Evolutionary conservation across 2,113 vertebrate species (phyloP).

Genomic region (Pyrgilauda ruficollis): DNA sequence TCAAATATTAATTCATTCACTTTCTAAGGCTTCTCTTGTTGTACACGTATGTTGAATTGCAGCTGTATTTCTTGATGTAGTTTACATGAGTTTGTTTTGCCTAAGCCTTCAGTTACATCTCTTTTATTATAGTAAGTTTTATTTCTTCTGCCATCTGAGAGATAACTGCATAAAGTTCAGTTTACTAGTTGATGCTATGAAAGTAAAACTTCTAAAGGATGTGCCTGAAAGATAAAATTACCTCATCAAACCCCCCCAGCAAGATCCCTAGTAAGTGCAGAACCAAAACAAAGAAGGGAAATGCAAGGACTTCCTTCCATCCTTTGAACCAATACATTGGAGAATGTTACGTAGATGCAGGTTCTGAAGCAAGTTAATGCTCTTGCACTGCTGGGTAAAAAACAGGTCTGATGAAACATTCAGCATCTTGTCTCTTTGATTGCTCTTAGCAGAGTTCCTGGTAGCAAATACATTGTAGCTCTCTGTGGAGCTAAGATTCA

Average conservation of each 20-base stretch:
- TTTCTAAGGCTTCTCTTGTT: not conserved
- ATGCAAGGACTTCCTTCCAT: not conserved
- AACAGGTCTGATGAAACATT: not conserved
- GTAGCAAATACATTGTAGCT: not conserved
- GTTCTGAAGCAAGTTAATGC: not conserved
- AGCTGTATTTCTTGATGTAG: not conserved
- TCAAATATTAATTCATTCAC: constrained; percentile 10
- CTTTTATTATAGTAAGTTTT: constrained; percentile 33
- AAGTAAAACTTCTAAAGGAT: not conserved
- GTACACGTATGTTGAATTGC: not conserved
- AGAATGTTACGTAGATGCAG: not conserved
- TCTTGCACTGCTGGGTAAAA: not conserved
- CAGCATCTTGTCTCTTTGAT: not conserved
- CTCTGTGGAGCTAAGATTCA: not conserved
- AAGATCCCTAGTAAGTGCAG: not conserved
- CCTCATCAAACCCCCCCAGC: not conserved
- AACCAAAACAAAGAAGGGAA: not conserved
- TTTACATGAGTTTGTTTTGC: constrained; percentile 45
- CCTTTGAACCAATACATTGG: not conserved
- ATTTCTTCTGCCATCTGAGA: constrained; percentile 45
- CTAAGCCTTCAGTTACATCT: constrained; percentile 13
- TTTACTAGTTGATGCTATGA: not conserved
- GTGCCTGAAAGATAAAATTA: not conserved
- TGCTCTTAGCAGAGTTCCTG: not conserved
- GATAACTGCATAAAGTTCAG: not conserved